Base-by-base conservation (phyloP, 2,888 invertebrate genomes). In the Herminia tarsipennalis region DNA sequence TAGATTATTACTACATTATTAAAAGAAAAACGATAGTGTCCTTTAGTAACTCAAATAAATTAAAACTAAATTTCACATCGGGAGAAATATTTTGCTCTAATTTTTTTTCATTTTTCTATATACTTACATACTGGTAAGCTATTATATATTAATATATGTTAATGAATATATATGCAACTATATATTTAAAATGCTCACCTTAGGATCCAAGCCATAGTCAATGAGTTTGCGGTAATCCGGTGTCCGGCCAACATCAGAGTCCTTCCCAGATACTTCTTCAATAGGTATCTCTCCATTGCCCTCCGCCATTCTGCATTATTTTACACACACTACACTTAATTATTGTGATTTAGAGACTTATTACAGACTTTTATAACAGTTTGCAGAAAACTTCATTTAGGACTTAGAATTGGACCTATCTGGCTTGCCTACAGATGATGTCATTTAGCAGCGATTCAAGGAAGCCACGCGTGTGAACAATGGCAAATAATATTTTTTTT, bases 131-230 rank as follows among this genome's bases (percentile, higher is more conserved):
- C n/a, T n/a, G n/a, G n/a, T n/a, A n/a, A n/a, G n/a, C n/a, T n/a
- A n/a, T n/a, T n/a, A n/a, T n/a, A n/a, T n/a, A n/a, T n/a, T n/a
- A n/a, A n/a, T n/a, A 8, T n/a, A 34, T 41, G 9, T 40, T 27
- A 3, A 5, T 25, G 13, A 18, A 37, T 5, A n/a, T n/a, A n/a
- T n/a, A n/a, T n/a, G 1, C 13, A n/a, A 40, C 4, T 5, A 10
- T 27, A 33, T 20, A 12, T 20, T 8, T 8, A 20, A 40, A 17
- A 43, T 34, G 56, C 83, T 84, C 73, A 96, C 96, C 94, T 97
- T 97, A 87, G 96, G 95, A 92, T 98, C 97, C 88, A 98, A 95
- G 91, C 98, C 98, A 94, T 98, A 98, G 84, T 98, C 97, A 81
- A 98, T 94, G 77, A 98, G 94, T 94, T 98, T 98, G 85, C 95